Evolutionary conservation across 2,113 vertebrate genomes (phyloP), one percentile per base, ranked within the genome.

Genomic region (Cebidichthys violaceus): DNA sequence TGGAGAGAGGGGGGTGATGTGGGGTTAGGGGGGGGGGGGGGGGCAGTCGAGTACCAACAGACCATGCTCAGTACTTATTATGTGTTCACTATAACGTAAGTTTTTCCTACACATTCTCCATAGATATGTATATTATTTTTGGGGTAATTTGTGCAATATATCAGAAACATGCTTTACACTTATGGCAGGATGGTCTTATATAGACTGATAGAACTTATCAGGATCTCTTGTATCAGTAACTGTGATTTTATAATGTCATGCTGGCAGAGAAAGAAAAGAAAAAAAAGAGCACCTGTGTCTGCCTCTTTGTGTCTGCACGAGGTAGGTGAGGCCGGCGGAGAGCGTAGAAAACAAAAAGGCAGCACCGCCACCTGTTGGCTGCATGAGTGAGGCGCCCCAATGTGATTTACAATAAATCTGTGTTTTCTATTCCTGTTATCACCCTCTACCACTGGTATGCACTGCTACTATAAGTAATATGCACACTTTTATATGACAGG

Each of bases 351-450:
- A 10, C 13, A 41, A 33, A 15, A 59, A n/a, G 60, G 37, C 83
- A 85, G 87, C 88, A 86, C 35, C 11, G 79, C 88, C 91, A 66
- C 70, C 91, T 92, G 59, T 22, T 79, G 93, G 79, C 71, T 29
- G 59, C 62, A 37, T 2, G 33, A 65, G 20, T 0, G 52, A 84
- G 10, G 74, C 39, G 37, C 60, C 60, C 27, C 18, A 6, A 4
- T 20, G 27, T 20, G 37, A 55, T 54, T 50, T 59, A 37, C 37
- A 66, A 33, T 73, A 35, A 61, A 84, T 70, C 20, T 71, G 59
- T 70, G 17, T 70, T 86, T 76, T 75, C 1, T 60, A 52, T 59
- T 20, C 27, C 17, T 13, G 54, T n/a, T n/a, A 3, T 39, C 3
- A 18, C 20, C 18, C 24, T 47, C 55, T 3, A 17, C 33, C 5